Base-by-base conservation (phyloP, 1,140 invertebrate genomes). In the Tetramorium parvispinum region DNA sequence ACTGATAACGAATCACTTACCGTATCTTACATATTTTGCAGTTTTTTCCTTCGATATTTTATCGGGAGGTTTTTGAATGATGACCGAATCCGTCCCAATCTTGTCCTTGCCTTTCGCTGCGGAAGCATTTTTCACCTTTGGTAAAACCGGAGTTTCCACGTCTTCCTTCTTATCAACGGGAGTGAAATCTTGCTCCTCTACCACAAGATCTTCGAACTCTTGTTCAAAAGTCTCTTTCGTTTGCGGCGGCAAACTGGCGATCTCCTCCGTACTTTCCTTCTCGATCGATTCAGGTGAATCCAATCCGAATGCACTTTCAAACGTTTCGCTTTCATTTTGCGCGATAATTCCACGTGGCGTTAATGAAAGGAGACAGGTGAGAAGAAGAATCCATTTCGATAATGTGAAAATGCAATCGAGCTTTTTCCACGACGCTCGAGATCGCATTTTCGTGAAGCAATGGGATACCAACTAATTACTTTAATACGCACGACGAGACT, bases 11-110 rank as follows among this genome's bases (percentile, higher is more conserved):
- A 55, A 85, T 91, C 82, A 89, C 93, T 94, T 92, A 95, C 94
- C 94, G 88, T 95, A 95, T 88, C 91, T 93, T 4, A 95, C 92
- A 85, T 95, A 95, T 86, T 92, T 94, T 43, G 65, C 92, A 70
- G 65, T 91, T 79, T 85, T 92, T 49, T 89, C 87, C 8, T 57
- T 61, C 8, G 32, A 65, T 18, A 70, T 86, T 75, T 68, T 85
- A 57, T 57, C 53, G 43, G 75, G 63, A 46, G 90, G 53, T 59
- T 51, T 37, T 46, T 71, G 53, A 66, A 90, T 77, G 37, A 40
- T 57, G 37, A 37, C 18, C n/a, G 16, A 82, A 13, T 87, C 61
- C 13, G 46, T 8, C 7, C 75, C 51, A 10, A 24, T 7, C 7
- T 59, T 46, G 21, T 55, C 59, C 10, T 59, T 51, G 24, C 51